These are phyloP conservation scores for Pongo pygmaeus DNA, from an alignment of 2,113 vertebrate species.

Conservation along the genomic window DNA sequence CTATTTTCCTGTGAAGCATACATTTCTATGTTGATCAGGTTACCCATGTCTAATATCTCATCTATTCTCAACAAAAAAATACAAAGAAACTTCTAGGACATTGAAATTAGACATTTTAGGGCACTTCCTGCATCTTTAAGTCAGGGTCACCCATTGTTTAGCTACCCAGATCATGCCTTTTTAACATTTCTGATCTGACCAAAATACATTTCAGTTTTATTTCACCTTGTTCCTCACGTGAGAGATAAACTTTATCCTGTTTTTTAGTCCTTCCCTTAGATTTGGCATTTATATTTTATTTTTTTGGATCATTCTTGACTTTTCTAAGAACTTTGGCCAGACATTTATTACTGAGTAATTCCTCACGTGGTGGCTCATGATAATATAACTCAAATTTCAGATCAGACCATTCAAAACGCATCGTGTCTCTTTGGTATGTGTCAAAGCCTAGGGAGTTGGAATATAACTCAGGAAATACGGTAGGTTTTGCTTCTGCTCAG, in stretches of 20 bases:
- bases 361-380: neutral
- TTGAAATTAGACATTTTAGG: neutral
- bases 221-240: neutral
- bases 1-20: neutral
- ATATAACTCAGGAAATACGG: neutral
- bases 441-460: neutral
- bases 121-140: neutral
- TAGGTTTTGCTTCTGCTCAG: neutral
- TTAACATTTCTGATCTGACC: neutral
- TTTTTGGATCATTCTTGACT: neutral
- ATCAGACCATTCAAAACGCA: neutral
- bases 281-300: neutral
- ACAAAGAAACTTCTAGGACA: neutral
- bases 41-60: neutral
- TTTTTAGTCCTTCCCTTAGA: neutral
- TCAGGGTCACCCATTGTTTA: neutral
- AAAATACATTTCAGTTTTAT: neutral
- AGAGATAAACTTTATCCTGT: neutral
- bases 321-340: neutral
- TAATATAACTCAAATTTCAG: neutral
- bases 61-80: neutral
- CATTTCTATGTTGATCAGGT: neutral
- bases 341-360: neutral
- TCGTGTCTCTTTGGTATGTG: neutral
- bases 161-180: neutral